phyloP scores from a whole-genome alignment of 2,797 vertebrate species.

The Corythornis leucogaster region DNA sequence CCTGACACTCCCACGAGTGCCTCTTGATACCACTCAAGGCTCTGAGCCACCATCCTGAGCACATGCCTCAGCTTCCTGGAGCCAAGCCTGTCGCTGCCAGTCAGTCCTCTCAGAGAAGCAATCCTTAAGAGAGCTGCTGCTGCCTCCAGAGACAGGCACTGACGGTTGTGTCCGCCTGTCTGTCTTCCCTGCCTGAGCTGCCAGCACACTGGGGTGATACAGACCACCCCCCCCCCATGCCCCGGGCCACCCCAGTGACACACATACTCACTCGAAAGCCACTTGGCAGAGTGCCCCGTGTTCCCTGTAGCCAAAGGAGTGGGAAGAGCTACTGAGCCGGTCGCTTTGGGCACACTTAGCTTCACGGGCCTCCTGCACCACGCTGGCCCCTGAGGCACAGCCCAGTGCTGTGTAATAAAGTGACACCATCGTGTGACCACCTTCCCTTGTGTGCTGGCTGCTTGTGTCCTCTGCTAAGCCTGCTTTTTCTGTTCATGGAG shows the following conservation, averaged over 20 bases:
- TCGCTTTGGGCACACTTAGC: not conserved
- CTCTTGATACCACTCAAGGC: not conserved
- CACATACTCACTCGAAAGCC: not conserved
- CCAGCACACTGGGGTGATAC: not conserved
- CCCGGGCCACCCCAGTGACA: no score
- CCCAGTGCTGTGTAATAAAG: constrained; percentile 14
- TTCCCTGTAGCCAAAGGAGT: not conserved
- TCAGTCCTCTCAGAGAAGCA: not conserved
- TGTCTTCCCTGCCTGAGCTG: not conserved
- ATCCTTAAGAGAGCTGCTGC: not conserved
- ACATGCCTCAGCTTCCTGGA: not conserved
- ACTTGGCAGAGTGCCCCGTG: not conserved
- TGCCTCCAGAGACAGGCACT: not conserved
- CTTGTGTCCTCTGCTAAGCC: not conserved
- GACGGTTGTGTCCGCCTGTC: not conserved
- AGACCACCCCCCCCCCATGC: no score
- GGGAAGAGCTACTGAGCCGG: not conserved
- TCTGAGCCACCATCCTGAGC: not conserved
- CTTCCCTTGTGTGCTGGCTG: not conserved
- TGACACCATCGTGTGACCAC: not conserved
- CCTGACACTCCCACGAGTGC: not conserved
- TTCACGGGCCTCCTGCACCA: not conserved
- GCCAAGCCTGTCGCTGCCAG: not conserved
- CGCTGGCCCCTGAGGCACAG: not conserved
- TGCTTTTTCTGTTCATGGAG: not conserved